These are phyloP conservation scores for Orthochromis malagaraziensis DNA, from an alignment of 2,113 vertebrate species.

Conservation along the genomic window DNA sequence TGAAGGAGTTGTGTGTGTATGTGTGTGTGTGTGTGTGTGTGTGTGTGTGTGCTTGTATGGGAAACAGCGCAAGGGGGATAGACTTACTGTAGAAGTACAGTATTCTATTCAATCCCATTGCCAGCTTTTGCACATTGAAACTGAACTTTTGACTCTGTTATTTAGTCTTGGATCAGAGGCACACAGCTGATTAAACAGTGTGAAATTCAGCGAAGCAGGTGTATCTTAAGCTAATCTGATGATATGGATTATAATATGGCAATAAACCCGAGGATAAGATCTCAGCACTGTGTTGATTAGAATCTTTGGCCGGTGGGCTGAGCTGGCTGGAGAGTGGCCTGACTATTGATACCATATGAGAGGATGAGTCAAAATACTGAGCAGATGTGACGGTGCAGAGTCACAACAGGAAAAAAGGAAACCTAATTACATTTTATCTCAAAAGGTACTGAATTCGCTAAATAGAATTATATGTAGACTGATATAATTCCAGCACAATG, in stretches of 20 bases:
- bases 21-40: neutral
- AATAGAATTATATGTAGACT: neutral
- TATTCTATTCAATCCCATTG: neutral
- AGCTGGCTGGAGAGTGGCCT: constrained; percentile 20
- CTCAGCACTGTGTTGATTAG: constrained; percentile 1
- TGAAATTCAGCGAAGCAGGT: neutral
- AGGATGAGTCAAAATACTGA: constrained; percentile 48
- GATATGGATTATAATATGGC: constrained; percentile 22
- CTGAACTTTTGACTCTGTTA: neutral
- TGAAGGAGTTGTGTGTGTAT: constrained; percentile 4
- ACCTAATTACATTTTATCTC: neutral
- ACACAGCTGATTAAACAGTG: neutral
- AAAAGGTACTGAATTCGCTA: neutral
- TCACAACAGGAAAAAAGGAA: constrained; percentile 1
- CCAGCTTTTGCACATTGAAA: neutral
- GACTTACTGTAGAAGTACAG: constrained; percentile 9
- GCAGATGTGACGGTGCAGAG: constrained; percentile 40
- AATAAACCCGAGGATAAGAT: constrained; percentile 1
- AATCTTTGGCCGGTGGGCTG: constrained; percentile 2
- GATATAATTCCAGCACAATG: neutral
- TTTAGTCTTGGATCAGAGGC: neutral
- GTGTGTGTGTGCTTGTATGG: neutral
- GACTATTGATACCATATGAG: constrained; percentile 60
- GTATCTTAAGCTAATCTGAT: constrained; percentile 14
- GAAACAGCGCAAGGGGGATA: neutral